Base-by-base conservation (phyloP, 2,797 vertebrate genomes). In the Galago senegalensis region DNA sequence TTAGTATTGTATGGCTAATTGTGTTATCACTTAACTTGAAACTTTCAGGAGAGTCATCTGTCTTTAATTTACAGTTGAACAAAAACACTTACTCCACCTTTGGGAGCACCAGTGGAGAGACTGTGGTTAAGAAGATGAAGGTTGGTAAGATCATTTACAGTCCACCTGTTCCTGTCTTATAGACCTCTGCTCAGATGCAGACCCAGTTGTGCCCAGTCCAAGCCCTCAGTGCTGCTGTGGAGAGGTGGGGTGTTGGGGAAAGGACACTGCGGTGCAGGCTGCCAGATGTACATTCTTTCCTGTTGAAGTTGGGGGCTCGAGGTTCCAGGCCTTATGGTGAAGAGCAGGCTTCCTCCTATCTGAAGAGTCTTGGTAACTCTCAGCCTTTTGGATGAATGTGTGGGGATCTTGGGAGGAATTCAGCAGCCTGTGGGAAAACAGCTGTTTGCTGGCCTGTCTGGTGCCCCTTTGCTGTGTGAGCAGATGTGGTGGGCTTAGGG, bases 41-140 rank as follows among this genome's bases (percentile, higher is more conserved):
- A 34, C 20, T 18, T 75, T 88, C 20, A 25, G 37, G 58, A 60
- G 61, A 61, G 31, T 90, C 37, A 21, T 69, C 58, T 69, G 49
- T 76, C 73, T 90, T 95, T 96, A 40, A 92, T 60, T 92, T 69
- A 85, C 23, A 86, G 27, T 65, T 85, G 72, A 93, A 89, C 56
- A 27, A 81, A 94, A 77, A 58, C 23, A 58, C 46, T 49, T 37
- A 87, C 43, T 92, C 18, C 13, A 13, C 86, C 13, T 95, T 93
- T 95, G 75, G 70, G 69, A 76, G 25, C 29, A 34, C 73, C 37
- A 56, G 76, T 95, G 46, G 46, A 79, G 40, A 82, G 69, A 76
- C 25, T 12, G 1, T 37, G 37, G 67, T 70, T 86, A 83, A 93
- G 65, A 87, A 58, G 58, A 34, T 20, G 53, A 56, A 21, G 65